phyloP scores from a whole-genome alignment of 2,797 vertebrate species.

The Pipistrellus nathusii region DNA sequence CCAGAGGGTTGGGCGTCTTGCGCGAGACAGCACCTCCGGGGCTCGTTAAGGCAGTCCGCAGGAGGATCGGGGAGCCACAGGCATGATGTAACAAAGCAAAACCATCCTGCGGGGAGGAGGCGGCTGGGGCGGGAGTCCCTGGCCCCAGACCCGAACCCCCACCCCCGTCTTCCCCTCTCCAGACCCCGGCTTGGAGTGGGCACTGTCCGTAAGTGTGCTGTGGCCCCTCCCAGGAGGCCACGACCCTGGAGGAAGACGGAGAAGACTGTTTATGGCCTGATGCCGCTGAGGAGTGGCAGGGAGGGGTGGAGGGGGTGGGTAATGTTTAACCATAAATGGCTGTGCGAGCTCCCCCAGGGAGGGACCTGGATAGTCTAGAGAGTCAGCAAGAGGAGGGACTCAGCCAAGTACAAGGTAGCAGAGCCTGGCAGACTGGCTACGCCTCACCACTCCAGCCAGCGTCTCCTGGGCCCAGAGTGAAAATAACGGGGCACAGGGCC shows the following conservation, averaged over 20 bases:
- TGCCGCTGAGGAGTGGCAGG: constrained; percentile 3
- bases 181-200: neutral
- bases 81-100: constrained; percentile 54
- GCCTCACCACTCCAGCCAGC: neutral
- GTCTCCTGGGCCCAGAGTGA: neutral
- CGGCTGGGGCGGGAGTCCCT: neutral
- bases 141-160: neutral
- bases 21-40: constrained; percentile 3
- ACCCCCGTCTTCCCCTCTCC: neutral
- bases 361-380: neutral
- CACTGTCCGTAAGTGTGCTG: neutral
- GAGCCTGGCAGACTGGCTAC: neutral
- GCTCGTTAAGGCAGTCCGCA: constrained; percentile 62
- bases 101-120: neutral
- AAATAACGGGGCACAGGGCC: neutral
- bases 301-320: neutral
- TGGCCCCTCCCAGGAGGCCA: neutral
- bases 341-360: neutral
- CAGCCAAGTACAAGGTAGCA: neutral
- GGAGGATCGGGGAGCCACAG: neutral
- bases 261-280: constrained; percentile 9
- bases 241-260: neutral
- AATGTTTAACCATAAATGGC: constrained; percentile 37
- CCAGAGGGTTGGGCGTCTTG: neutral
- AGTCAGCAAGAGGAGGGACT: neutral